phyloP scores from a whole-genome alignment of 92 coral and sea anemone species.

The Scolanthus callimorphus region DNA sequence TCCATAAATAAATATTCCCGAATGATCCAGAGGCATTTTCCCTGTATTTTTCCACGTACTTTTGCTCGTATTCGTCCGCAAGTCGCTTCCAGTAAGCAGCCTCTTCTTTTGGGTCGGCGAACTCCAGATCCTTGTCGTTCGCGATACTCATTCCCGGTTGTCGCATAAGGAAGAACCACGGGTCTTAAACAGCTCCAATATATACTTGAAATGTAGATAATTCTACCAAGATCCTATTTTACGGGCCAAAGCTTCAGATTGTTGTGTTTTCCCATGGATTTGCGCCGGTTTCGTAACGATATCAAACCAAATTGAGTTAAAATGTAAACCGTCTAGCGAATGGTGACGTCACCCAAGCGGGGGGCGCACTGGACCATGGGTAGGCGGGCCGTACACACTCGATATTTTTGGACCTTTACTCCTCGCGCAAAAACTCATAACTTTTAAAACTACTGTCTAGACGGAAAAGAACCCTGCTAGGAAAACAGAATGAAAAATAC shows the following conservation, averaged over 20 bases:
- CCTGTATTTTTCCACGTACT: slow-evolving; percentile 61
- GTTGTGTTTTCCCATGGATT: slow-evolving; percentile 21
- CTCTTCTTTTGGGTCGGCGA: slow-evolving; percentile 99
- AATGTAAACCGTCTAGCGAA: slow-evolving; percentile 83
- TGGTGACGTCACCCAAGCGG: slow-evolving; percentile 75
- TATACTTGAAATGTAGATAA: slow-evolving; percentile 5
- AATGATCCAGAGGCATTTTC: slow-evolving; percentile 5
- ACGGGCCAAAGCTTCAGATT: slow-evolving; percentile 3
- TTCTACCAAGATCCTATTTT: slow-evolving; percentile 24
- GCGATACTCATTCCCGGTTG: slow-evolving; percentile 98
- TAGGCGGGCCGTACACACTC: too few species aligned
- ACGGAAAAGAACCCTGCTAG: too few species aligned
- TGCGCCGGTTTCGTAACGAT: slow-evolving; percentile 29
- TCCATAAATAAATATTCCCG: too few species aligned
- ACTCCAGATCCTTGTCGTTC: slow-evolving; percentile 94
- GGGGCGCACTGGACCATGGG: neutral
- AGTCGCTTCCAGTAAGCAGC: slow-evolving; percentile 97
- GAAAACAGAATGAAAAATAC: too few species aligned
- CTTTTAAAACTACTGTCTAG: too few species aligned
- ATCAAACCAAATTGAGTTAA: slow-evolving; percentile 43
- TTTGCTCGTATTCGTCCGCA: slow-evolving; percentile 93
- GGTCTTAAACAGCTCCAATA: slow-evolving; percentile 29
- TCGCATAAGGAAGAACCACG: slow-evolving; percentile 85
- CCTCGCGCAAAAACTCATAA: too few species aligned
- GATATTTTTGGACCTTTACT: too few species aligned